Percentiles rank a stretch among this genome's conserved stretches.
These are phyloP conservation scores for Andrena bicolor DNA, from an alignment of 2,888 invertebrate genomes.

Conservation along the genomic window DNA sequence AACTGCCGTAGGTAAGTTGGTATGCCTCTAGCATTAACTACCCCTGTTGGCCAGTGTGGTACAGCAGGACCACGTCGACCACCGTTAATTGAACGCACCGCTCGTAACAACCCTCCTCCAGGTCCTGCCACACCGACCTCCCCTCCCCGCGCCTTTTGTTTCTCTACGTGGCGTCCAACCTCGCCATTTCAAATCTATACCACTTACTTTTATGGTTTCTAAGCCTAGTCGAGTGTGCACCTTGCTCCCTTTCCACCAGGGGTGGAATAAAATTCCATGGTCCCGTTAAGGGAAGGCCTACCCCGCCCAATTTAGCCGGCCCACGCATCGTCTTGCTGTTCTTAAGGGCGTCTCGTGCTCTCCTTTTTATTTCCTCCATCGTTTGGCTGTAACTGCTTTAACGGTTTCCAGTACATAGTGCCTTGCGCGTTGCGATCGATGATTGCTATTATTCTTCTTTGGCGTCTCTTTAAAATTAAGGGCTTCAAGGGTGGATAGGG, in stretches of 20 bases:
- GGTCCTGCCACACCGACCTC: constrained; percentile 58
- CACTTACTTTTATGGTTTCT: constrained; percentile 84
- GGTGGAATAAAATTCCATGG: constrained; percentile 77
- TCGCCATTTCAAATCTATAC: constrained; percentile 83
- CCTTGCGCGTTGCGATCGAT: not conserved
- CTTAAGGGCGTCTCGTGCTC: constrained; percentile 58
- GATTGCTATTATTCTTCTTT: not conserved
- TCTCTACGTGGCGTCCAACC: constrained; percentile 49
- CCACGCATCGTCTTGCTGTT: constrained; percentile 62
- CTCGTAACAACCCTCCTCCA: constrained; percentile 79
- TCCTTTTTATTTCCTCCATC: constrained; percentile 23
- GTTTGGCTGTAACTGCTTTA: constrained; percentile 31
- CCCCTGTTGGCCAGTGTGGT: constrained; percentile 75
- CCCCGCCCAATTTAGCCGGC: constrained; percentile 64
- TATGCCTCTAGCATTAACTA: constrained; percentile 83
- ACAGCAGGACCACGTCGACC: constrained; percentile 77
- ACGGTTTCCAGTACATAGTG: not conserved
- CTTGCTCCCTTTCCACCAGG: constrained; percentile 68
- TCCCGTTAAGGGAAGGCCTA: constrained; percentile 41
- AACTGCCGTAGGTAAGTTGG: constrained; percentile 84
- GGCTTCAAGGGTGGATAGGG: not conserved
- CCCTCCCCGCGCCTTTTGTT: constrained; percentile 38
- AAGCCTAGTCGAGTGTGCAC: constrained; percentile 79
- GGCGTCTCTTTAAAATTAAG: not conserved
- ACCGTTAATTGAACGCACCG: constrained; percentile 85